These are phyloP conservation scores for Odontocolon sp. DNA, from an alignment of 2,888 invertebrate genomes.

Conservation along the genomic window DNA sequence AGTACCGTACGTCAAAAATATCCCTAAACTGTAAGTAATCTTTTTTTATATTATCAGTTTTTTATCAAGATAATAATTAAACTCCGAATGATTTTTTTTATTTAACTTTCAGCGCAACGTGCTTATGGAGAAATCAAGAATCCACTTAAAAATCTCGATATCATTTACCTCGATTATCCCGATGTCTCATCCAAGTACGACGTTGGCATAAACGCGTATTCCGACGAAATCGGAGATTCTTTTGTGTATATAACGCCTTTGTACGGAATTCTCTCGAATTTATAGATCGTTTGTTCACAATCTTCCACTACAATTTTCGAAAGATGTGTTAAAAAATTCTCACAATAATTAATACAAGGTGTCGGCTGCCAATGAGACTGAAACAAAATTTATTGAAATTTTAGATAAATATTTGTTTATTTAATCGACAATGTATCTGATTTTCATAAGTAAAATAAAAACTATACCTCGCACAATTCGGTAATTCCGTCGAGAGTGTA, in stretches of 20 bases:
- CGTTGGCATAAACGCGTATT: neutral
- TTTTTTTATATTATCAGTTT: no score
- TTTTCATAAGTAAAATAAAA: neutral
- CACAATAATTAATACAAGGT: conserved; percentile 86
- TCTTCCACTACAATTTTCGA: conserved; percentile 76
- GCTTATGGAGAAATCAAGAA: conserved; percentile 50
- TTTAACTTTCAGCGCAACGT: conserved; percentile 42
- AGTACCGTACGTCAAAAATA: conserved; percentile 73
- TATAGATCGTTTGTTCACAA: conserved; percentile 67
- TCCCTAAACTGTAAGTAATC: conserved; percentile 73
- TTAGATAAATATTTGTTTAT: neutral
- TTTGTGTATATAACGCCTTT: conserved; percentile 11
- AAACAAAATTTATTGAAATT: conserved; percentile 21
- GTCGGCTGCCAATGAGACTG: conserved; percentile 84
- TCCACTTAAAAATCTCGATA: conserved; percentile 15
- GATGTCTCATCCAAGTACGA: conserved; percentile 1
- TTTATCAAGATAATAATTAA: no score
- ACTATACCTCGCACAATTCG: conserved; percentile 79
- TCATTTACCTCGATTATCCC: neutral
- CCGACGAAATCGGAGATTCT: conserved; percentile 4
- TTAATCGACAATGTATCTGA: neutral
- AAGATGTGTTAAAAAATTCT: conserved; percentile 84
- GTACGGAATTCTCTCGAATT: conserved; percentile 67
- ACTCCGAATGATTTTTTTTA: no score
- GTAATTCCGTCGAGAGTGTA: conserved; percentile 83